A percentile compares a stretch with the other conserved stretches of the same genome.
Conservation (phyloP, 1,140 invertebrate species). For the Drosophila lini region DNA sequence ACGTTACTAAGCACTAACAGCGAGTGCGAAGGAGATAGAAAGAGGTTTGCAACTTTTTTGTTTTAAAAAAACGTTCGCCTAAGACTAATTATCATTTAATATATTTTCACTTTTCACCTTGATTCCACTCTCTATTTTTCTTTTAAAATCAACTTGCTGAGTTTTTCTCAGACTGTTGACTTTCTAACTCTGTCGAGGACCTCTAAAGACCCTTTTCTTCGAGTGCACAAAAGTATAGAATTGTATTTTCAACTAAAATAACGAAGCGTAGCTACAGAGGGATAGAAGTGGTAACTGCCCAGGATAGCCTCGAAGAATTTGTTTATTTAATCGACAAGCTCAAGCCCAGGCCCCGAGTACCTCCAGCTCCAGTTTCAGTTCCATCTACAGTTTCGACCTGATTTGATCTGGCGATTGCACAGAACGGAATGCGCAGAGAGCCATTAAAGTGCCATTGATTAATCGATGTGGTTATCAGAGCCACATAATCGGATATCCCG, state of each 20-base stretch:
- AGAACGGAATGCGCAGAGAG: slow-evolving; percentile 2
- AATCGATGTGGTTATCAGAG: slow-evolving; percentile 43
- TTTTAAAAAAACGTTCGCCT: no score
- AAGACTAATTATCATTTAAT: no score
- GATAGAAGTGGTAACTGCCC: not conserved
- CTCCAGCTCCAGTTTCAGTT: not conserved
- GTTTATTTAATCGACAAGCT: slow-evolving; percentile 34
- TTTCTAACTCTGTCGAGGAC: no score
- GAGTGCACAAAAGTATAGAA: slow-evolving; percentile 12
- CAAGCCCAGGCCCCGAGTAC: not conserved
- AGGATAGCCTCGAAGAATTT: slow-evolving; percentile 27
- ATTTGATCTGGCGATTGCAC: slow-evolving; percentile 14
- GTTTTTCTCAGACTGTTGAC: not conserved
- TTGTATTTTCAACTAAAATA: slow-evolving; percentile 35
- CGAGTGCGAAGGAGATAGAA: not conserved
- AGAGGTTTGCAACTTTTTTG: no score
- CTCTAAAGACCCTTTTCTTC: not conserved
- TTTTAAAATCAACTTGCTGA: not conserved
- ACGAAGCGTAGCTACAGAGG: not conserved
- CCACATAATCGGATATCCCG: slow-evolving; percentile 33
- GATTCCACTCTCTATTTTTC: no score
- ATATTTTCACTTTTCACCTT: no score
- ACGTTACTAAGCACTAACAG: no score
- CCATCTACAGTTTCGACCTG: slow-evolving; percentile 11
- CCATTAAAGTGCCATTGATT: slow-evolving; percentile 42